Evolutionary conservation across 2,888 invertebrate species (phyloP).

Genomic region (Lochmaea capreae): DNA sequence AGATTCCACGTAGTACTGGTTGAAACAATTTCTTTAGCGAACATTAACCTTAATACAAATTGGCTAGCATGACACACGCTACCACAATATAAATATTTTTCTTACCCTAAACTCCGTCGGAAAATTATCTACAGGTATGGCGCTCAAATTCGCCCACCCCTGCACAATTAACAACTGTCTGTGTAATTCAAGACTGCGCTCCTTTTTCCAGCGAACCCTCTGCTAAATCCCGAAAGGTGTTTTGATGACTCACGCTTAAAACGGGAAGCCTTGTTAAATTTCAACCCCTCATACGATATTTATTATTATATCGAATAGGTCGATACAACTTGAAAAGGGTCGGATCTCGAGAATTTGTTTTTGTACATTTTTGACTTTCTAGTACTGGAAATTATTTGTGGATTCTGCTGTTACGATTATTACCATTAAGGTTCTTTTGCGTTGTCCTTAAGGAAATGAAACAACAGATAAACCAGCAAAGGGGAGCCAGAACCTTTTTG

Average conservation of each 20-base stretch:
- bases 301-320: conserved; percentile 16
- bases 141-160: background rate
- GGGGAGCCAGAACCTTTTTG: too few relatives aligned
- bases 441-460: too few relatives aligned
- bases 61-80: background rate
- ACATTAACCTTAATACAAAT: background rate
- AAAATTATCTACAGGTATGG: conserved; percentile 19
- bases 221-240: conserved; percentile 18
- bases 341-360: background rate
- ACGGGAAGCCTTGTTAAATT: conserved; percentile 26
- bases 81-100: background rate
- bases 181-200: conserved; percentile 24
- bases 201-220: conserved; percentile 5
- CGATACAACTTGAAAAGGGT: background rate
- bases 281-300: conserved; percentile 21
- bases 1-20: too few relatives aligned
- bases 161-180: conserved; percentile 13
- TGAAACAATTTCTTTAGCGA: background rate
- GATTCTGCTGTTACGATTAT: too few relatives aligned
- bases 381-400: too few relatives aligned
- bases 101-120: background rate
- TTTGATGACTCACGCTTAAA: conserved; percentile 22
- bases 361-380: background rate
- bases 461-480: too few relatives aligned
- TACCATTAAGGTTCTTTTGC: too few relatives aligned